Evolutionary conservation across 1,140 invertebrate species (phyloP).

Genomic region (Drosophila bipectinata): DNA sequence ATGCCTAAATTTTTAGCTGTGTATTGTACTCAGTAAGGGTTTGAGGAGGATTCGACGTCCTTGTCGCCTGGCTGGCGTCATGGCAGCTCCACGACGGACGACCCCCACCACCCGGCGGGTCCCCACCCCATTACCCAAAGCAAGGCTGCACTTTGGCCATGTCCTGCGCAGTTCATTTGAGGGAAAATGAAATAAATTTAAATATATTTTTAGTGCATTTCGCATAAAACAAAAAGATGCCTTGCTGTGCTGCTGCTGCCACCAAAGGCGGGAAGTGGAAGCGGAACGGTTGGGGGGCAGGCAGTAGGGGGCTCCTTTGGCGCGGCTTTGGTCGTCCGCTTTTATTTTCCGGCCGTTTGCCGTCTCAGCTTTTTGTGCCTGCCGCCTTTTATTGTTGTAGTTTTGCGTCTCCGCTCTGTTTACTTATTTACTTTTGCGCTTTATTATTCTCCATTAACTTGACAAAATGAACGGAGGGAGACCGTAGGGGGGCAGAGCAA

Average conservation of each 20-base stretch:
- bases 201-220: slow-evolving; percentile 83
- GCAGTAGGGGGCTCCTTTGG: slow-evolving; percentile 31
- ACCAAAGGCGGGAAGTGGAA: neutral
- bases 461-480: slow-evolving; percentile 68
- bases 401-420: slow-evolving; percentile 66
- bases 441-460: slow-evolving; percentile 83
- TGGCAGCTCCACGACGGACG: slow-evolving; percentile 36
- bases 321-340: slow-evolving; percentile 55
- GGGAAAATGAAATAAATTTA: slow-evolving; percentile 80
- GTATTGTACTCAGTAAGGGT: neutral
- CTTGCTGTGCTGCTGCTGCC: slow-evolving; percentile 53
- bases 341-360: slow-evolving; percentile 80
- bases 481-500: slow-evolving; percentile 6
- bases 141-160: slow-evolving; percentile 46
- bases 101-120: slow-evolving; percentile 18
- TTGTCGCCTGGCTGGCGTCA: slow-evolving; percentile 74
- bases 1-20: neutral
- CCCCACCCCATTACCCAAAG: slow-evolving; percentile 10
- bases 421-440: slow-evolving; percentile 81
- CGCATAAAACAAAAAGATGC: slow-evolving; percentile 81
- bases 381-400: slow-evolving; percentile 77
- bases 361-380: slow-evolving; percentile 71
- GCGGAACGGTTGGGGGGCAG: neutral
- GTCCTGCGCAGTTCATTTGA: slow-evolving; percentile 74
- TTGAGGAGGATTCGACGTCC: slow-evolving; percentile 28